A percentile compares a stretch with the other conserved stretches of the same genome.
Conservation (phyloP, 2,113 vertebrate species). For the Cyanistes caeruleus region DNA sequence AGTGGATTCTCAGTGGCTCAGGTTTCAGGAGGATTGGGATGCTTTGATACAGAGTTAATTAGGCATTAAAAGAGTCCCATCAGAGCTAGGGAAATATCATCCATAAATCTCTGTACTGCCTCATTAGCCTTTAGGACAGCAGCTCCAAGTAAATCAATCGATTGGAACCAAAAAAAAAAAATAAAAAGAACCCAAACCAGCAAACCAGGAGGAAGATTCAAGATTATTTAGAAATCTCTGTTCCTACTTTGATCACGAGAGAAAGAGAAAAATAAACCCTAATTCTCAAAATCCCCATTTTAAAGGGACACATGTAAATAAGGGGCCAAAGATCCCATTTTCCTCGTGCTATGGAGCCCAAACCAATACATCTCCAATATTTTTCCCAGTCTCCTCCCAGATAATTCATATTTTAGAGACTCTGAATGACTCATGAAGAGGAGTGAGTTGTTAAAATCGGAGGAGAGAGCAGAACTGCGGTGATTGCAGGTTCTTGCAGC, state of each 20-base stretch:
- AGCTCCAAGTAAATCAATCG: neutral
- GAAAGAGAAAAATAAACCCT: neutral
- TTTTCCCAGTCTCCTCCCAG: neutral
- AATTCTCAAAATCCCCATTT: neutral
- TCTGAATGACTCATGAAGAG: neutral
- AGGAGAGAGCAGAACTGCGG: neutral
- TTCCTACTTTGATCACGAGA: neutral
- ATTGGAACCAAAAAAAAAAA: neutral
- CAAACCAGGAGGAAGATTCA: neutral
- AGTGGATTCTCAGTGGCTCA: neutral
- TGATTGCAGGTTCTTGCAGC: neutral
- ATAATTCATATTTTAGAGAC: neutral
- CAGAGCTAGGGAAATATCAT: conserved; percentile 9
- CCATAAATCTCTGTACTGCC: neutral
- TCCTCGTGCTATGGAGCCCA: fast-evolving
- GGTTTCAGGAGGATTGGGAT: neutral
- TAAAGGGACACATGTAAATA: fast-evolving
- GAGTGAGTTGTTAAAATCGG: neutral
- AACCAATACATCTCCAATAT: neutral
- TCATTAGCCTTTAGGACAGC: conserved; percentile 19
- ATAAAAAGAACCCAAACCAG: neutral
- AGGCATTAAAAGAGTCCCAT: neutral
- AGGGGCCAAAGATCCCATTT: neutral
- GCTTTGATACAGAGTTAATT: neutral
- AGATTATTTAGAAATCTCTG: neutral